Evolutionary conservation across 2,113 vertebrate species (phyloP), one percentile per base, ranked within the genome.

Genomic region (Talpa occidentalis): DNA sequence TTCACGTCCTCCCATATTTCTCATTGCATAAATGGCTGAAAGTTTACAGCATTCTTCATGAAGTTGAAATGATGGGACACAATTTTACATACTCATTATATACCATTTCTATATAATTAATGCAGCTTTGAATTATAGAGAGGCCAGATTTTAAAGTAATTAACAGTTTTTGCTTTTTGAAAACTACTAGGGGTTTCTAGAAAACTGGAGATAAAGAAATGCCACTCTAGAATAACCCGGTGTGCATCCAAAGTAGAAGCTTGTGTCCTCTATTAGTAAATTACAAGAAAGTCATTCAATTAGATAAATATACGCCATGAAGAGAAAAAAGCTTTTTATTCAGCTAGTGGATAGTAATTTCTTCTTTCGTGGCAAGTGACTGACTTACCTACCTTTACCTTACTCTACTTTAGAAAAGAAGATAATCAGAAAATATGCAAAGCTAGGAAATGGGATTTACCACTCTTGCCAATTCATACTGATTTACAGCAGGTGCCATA

Each of bases 391-490:
- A 84, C 37, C 52, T 94, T 82, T 82, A 82, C 26, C 32, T 26
- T 40, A 49, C 15, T 49, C 69, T 81, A 90, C 47, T 94, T 82
- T 42, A 93, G 76, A 82, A 94, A 90, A 28, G 32, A 91, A 69
- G 64, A 81, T 26, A 90, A 74, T 82, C 17, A 80, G 73, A 94
- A 85, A 96, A 70, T 56, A 81, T 35, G 60, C 74, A 76, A 67
- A 62, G 15, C 37, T 49, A 22, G 78, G 44, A 88, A 91, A 92
- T 17, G 30, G 32, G 35, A 3, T 30, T 88, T 91, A 66, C 28
- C 70, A 72, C 26, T 76, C 81, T 79, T 70, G 52, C 60, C 40
- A 78, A 47, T 42, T 93, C 22, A 69, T 67, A 91, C 7, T 59
- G 37, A 78, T 56, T 67, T 94, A 52, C 0, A 76, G 69, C 5